phyloP scores from a whole-genome alignment of 2,888 invertebrate species.

The Pterostichus niger region DNA sequence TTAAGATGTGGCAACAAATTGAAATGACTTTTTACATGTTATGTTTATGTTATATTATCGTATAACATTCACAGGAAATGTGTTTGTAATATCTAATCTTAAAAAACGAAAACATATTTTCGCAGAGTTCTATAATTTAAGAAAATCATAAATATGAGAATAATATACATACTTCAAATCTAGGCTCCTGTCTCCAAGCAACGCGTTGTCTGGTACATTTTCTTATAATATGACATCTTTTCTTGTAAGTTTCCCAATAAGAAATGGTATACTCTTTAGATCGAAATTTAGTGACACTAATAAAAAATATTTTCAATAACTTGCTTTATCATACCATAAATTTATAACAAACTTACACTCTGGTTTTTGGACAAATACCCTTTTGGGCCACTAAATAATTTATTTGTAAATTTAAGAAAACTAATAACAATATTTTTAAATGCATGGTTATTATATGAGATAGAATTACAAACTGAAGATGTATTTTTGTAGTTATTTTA shows the following conservation, averaged over 20 bases:
- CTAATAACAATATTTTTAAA: slow-evolving; percentile 13
- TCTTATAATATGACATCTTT: background rate
- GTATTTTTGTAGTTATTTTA: slow-evolving; percentile 1
- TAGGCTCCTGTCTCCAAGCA: slow-evolving; percentile 1
- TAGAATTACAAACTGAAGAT: slow-evolving; percentile 10
- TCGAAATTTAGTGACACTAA: slow-evolving; percentile 1
- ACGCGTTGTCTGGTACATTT: slow-evolving; percentile 16
- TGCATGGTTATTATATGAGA: slow-evolving; percentile 1
- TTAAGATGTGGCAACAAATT: background rate
- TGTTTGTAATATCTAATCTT: background rate
- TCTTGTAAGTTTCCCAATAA: slow-evolving; percentile 36
- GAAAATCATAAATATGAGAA: background rate
- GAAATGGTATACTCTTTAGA: background rate
- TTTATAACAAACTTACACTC: slow-evolving; percentile 26
- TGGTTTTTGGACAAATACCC: slow-evolving; percentile 23
- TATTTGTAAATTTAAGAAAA: background rate
- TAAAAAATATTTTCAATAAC: background rate
- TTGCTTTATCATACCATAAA: background rate
- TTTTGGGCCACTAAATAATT: slow-evolving; percentile 7
- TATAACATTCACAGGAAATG: slow-evolving; percentile 1
- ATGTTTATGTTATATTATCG: background rate
- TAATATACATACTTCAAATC: slow-evolving; percentile 4
- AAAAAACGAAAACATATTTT: too few relatives aligned
- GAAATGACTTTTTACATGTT: background rate
- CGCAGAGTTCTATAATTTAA: background rate